phyloP scores from a whole-genome alignment of 2,888 invertebrate genomes.

The Diogma glabrata region DNA sequence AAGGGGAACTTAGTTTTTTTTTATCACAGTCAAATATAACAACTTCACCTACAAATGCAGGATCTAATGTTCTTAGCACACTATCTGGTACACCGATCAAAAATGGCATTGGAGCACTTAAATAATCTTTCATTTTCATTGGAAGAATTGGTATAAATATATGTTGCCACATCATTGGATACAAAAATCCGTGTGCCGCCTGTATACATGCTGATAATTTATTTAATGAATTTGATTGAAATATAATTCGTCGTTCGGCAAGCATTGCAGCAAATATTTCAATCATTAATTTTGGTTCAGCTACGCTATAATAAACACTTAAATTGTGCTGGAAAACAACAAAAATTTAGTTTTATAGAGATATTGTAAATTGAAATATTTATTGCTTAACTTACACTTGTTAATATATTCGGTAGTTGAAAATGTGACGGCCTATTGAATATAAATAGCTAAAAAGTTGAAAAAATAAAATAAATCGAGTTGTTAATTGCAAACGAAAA shows the following conservation, averaged over 20 bases:
- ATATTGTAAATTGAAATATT: slow-evolving; percentile 8
- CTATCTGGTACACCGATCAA: slow-evolving; percentile 87
- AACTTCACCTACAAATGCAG: slow-evolving; percentile 83
- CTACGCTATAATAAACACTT: slow-evolving; percentile 96
- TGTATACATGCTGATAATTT: slow-evolving; percentile 86
- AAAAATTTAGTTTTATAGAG: neutral
- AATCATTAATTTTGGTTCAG: slow-evolving; percentile 90
- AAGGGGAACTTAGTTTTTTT: slow-evolving; percentile 74
- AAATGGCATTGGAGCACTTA: slow-evolving; percentile 95
- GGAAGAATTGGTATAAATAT: slow-evolving; percentile 95
- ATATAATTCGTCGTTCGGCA: slow-evolving; percentile 85
- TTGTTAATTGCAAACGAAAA: too few species aligned
- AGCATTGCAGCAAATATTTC: slow-evolving; percentile 90
- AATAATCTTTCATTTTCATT: slow-evolving; percentile 74
- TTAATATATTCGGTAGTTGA: slow-evolving; percentile 86
- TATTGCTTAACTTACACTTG: slow-evolving; percentile 63
- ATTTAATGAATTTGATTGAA: slow-evolving; percentile 81
- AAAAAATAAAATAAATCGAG: slow-evolving; percentile 36
- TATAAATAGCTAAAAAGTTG: slow-evolving; percentile 59
- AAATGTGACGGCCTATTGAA: slow-evolving; percentile 68
- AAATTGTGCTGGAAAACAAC: slow-evolving; percentile 68
- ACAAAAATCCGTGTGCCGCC: slow-evolving; percentile 86
- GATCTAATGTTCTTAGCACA: slow-evolving; percentile 51
- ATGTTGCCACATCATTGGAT: slow-evolving; percentile 99
- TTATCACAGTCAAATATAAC: slow-evolving; percentile 89